Percentiles rank a stretch among this genome's conserved stretches.
Conservation (phyloP, 2,797 vertebrate species). For the Leucoraja ocellata region DNA sequence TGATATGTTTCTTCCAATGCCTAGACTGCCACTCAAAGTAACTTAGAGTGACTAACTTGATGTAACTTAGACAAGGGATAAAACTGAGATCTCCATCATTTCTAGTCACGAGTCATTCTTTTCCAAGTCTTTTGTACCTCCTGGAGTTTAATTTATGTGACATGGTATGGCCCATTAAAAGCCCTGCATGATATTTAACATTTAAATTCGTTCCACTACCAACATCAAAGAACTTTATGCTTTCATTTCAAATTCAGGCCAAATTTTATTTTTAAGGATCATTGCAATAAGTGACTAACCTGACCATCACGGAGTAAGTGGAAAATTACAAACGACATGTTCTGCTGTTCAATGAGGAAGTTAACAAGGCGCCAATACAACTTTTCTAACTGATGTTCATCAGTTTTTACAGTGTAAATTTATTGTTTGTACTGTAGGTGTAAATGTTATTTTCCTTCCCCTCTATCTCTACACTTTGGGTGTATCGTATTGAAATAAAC, state of each 20-base stretch:
- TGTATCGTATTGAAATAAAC: background rate
- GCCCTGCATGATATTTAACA: background rate
- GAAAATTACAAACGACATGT: background rate
- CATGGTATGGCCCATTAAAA: background rate
- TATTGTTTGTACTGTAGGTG: background rate
- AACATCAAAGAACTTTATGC: background rate
- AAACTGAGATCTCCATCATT: background rate
- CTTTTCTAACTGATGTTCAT: background rate
- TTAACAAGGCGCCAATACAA: background rate
- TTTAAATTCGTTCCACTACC: background rate
- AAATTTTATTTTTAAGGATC: conserved; percentile 4
- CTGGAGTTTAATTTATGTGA: conserved; percentile 20
- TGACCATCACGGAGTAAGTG: background rate
- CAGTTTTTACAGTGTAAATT: background rate
- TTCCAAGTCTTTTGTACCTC: conserved; percentile 14
- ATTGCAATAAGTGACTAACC: conserved; percentile 9
- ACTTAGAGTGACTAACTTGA: background rate
- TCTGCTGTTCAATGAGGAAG: background rate
- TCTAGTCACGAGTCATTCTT: background rate
- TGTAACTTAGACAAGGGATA: conserved; percentile 21
- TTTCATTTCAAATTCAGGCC: conserved; percentile 28
- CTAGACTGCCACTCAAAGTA: background rate
- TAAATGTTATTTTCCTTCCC: conserved; percentile 19
- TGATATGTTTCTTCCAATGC: background rate
- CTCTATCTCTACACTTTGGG: background rate